phyloP scores from a whole-genome alignment of 1,140 invertebrate genomes.

The Ostrea edulis region DNA sequence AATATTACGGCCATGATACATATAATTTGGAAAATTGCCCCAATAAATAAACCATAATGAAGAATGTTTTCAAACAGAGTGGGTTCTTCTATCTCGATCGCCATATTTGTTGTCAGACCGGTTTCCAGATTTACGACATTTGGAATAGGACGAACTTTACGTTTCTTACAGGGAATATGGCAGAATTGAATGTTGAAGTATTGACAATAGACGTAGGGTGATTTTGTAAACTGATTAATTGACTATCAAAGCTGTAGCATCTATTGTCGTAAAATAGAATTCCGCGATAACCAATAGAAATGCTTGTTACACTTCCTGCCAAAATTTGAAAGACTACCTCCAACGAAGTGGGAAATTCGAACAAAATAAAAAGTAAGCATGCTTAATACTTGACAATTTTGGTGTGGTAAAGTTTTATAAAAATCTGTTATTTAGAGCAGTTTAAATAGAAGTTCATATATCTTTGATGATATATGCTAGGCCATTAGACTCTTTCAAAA shows the following conservation, averaged over 20 bases:
- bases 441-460: no score
- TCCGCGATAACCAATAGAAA: neutral
- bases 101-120: constrained; percentile 58
- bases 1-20: constrained; percentile 86
- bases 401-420: no score
- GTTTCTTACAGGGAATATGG: no score
- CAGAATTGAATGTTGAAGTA: no score
- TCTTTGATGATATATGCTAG: no score
- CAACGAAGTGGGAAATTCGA: constrained; percentile 26
- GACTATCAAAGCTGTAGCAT: no score
- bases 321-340: neutral
- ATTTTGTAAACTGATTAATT: no score
- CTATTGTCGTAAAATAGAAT: neutral
- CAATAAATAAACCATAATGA: constrained; percentile 85
- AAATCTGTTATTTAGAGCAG: no score
- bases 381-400: no score
- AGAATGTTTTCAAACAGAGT: constrained; percentile 85
- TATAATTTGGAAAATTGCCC: constrained; percentile 85
- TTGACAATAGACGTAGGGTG: no score
- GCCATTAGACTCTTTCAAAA: no score
- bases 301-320: neutral
- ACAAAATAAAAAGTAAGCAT: neutral
- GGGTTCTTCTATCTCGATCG: constrained; percentile 72
- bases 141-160: neutral
- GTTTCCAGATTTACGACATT: neutral